Percentiles rank a stretch among this genome's conserved stretches.
Evolutionary conservation across 2,113 vertebrate genomes (phyloP).

Genomic region (Actenoides hombroni): DNA sequence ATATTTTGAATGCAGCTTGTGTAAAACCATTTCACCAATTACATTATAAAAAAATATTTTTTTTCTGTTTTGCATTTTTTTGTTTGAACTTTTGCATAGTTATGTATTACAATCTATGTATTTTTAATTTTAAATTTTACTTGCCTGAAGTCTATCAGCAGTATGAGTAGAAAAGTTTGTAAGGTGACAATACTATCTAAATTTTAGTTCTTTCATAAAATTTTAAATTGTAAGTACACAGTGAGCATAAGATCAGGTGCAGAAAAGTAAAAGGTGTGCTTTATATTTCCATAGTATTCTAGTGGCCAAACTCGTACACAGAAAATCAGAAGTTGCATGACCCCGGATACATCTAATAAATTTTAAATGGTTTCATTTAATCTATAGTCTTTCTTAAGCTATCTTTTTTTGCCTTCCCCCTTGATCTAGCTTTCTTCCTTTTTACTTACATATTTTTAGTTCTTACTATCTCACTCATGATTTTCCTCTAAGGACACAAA

Average conservation of each 20-base stretch:
- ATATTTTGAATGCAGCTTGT: background rate
- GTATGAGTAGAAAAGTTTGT: background rate
- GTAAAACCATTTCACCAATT: background rate
- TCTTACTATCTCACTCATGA: background rate
- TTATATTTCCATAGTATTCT: background rate
- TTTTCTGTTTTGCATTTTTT: background rate
- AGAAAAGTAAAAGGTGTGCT: background rate
- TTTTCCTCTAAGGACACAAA: background rate
- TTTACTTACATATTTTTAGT: background rate
- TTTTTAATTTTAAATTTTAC: background rate
- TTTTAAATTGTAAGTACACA: background rate
- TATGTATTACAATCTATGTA: background rate
- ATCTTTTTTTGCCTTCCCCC: background rate
- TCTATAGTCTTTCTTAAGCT: background rate
- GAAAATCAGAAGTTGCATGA: background rate
- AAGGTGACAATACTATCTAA: background rate
- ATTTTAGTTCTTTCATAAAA: background rate
- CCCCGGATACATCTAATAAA: background rate
- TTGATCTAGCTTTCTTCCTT: background rate
- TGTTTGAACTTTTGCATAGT: background rate
- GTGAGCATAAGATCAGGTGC: background rate
- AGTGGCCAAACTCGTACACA: background rate
- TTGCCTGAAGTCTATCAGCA: background rate
- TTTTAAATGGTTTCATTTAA: background rate
- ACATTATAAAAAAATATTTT: background rate